Base-by-base conservation (phyloP, 2,113 vertebrate species). In the Fregetta grallaria region DNA sequence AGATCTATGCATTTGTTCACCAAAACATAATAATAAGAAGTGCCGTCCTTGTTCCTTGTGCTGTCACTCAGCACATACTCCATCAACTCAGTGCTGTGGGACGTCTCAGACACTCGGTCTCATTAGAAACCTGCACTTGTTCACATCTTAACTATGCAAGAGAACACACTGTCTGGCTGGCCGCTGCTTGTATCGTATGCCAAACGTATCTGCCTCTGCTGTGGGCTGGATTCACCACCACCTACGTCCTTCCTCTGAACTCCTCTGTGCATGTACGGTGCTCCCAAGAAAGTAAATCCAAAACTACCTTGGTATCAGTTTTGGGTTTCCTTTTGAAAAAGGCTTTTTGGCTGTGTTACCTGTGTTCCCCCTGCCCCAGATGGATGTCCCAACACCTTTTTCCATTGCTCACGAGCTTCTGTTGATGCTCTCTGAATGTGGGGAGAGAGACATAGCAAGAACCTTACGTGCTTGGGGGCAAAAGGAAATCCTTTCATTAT, bases 1-100 rank as follows among this genome's bases (percentile, higher is more conserved):
- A 96, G 94, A 85, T 52, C 36, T 55, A 49, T 53, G 77, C 38
- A 71, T 89, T 95, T 86, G 61, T 44, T 92, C 85, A 50, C 40
- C 1, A 3, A 85, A 77, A 65, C 20, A 40, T 6, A 76, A 3
- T 19, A 79, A 45, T 58, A 23, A 27, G 7, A 92, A 70, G 78
- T 42, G 62, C 50, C 0, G 1, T 45, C 85, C 70, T 77, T 88
- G 52, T 34, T 90, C 56, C 76, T 55, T 22, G 38, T 66, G 80
- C 58, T 88, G 91, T 70, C 87, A 71, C 21, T 70, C 72, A 85
- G 71, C 21, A 30, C 36, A 23, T 5, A 29, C 18, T 32, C 49
- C 3, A 15, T 47, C 78, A 66, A 55, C 88, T 71, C 87, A 73
- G 94, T 0, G 0, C 16, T 18, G 71, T 65, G 85, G 50, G 73